Percentiles rank a stretch among this genome's conserved stretches.
Conservation (phyloP, 2,888 invertebrate species). For the Erynnis tages region DNA sequence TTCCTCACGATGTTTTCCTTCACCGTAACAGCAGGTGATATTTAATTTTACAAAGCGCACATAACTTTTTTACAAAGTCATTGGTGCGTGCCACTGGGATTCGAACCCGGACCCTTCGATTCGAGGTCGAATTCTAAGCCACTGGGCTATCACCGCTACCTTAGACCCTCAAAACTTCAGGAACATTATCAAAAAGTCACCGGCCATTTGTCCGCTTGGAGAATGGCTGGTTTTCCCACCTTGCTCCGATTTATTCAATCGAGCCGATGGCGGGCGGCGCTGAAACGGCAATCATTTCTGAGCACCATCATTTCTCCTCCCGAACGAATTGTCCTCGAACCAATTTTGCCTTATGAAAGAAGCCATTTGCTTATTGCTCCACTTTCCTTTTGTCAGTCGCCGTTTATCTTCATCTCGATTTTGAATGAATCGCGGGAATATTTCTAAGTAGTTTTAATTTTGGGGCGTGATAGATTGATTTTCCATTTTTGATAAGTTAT, state of each 20-base stretch:
- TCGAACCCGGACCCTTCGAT: too few relatives aligned
- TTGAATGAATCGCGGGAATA: conserved; percentile 9
- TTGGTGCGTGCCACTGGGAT: too few relatives aligned
- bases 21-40: too few relatives aligned
- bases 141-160: too few relatives aligned
- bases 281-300: conserved; percentile 55
- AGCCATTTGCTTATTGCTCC: conserved; percentile 73
- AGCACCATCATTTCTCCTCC: conserved; percentile 51
- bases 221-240: conserved; percentile 33
- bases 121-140: too few relatives aligned
- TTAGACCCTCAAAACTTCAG: background rate
- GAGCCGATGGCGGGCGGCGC: conserved; percentile 35
- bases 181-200: conserved; percentile 13
- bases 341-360: conserved; percentile 75
- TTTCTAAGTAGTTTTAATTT: conserved; percentile 4
- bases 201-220: conserved; percentile 2
- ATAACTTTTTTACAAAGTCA: too few relatives aligned
- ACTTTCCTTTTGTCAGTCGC: conserved; percentile 61
- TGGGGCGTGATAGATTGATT: background rate
- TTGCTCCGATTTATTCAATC: conserved; percentile 43
- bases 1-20: too few relatives aligned
- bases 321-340: conserved; percentile 64
- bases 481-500: background rate
- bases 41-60: too few relatives aligned
- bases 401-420: conserved; percentile 51